Evolutionary conservation across 1,140 invertebrate genomes (phyloP).

Genomic region (Gyrodactylus salaris): DNA sequence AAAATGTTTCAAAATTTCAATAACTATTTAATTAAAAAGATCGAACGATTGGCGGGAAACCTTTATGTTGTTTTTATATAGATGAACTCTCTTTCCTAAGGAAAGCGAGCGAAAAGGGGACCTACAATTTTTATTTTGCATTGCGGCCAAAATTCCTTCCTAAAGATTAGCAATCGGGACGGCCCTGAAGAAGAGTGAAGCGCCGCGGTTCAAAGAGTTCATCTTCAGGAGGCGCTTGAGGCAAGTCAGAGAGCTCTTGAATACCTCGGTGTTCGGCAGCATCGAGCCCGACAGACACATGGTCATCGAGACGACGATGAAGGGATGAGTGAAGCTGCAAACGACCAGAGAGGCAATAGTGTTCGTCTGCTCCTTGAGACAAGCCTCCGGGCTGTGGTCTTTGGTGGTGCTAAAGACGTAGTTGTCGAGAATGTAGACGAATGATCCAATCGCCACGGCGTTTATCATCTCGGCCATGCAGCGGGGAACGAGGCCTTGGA

Average conservation of each 20-base stretch:
- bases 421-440: background rate
- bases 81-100: no score
- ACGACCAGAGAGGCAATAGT: background rate
- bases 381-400: background rate
- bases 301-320: background rate
- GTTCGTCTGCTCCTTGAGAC: background rate
- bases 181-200: background rate
- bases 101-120: no score
- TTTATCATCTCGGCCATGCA: background rate
- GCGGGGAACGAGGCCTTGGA: background rate
- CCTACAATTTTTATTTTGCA: no score
- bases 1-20: no score
- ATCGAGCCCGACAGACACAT: background rate
- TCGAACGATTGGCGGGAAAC: no score
- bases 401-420: background rate
- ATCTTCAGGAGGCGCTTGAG: background rate
- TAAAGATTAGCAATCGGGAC: no score
- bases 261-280: background rate
- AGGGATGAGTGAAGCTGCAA: background rate
- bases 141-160: no score
- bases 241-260: background rate
- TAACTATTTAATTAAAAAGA: no score
- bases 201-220: background rate
- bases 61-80: no score
- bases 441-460: background rate